Base-by-base conservation (phyloP, 2,113 vertebrate species). In the Pavo muticus region DNA sequence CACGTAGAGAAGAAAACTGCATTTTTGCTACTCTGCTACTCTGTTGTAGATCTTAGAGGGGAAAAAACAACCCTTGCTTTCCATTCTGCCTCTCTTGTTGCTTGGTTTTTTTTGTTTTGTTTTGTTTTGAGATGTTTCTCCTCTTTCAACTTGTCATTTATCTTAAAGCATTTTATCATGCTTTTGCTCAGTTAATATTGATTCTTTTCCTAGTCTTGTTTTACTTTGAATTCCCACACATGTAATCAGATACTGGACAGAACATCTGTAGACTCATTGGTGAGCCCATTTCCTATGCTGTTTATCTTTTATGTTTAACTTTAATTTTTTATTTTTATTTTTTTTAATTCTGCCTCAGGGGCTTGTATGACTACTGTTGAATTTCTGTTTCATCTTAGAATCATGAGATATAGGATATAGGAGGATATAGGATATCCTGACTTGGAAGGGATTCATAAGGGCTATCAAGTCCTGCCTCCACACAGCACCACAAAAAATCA, bases 151-250 rank as follows among this genome's bases (percentile, higher is more conserved):
- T 84, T 96, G 27, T 65, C 20, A 9, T 82, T 91, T 87, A 16
- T 25, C 42, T 89, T 79, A 48, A 83, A 89, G 56, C 50, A 39
- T 71, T 91, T 79, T 86, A 24, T 75, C 2, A 0, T 65, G 93
- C 24, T 84, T 76, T 85, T 73, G 27, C 14, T 90, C 40, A 35
- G 23, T 76, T 85, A 76, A 59, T 83, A 59, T 6, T 82, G 44
- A 76, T 78, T 94, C 17, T 92, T 82, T 25, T 92, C 27, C 32
- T 21, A 73, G n/a, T 25, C 35, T 83, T 95, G 54, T 52, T 91
- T 91, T 84, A 2, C 48, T 96, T 89, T 63, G 42, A 11, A 11
- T 82, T 94, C 40, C 45, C 63, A 72, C 37, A 44, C 7, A 25
- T 18, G 25, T 45, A 24, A 27, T 75, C 79, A 54, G 68, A 83